A percentile compares a stretch with the other conserved stretches of the same genome.
phyloP scores from a whole-genome alignment of 2,113 vertebrate genomes.

The Mus spicilegus region DNA sequence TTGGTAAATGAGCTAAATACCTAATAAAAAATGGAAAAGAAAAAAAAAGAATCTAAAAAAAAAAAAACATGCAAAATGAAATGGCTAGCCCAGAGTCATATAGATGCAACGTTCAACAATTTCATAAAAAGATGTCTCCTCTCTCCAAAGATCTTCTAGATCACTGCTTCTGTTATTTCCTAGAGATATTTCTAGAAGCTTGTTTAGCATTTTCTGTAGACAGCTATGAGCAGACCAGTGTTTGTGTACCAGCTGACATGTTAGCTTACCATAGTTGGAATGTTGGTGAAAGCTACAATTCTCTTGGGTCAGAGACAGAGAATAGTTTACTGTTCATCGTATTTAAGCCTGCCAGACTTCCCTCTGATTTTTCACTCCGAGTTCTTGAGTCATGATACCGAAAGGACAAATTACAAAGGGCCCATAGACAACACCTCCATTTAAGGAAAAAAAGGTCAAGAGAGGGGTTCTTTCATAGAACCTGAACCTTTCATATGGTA shows the following conservation, averaged over 20 bases:
- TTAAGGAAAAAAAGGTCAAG: neutral
- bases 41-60: too few relatives aligned
- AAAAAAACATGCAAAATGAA: too few relatives aligned
- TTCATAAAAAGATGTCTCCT: neutral
- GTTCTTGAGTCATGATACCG: neutral
- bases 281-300: neutral
- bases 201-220: constrained; percentile 17
- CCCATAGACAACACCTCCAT: neutral
- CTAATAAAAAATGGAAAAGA: too few relatives aligned
- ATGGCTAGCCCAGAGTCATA: too few relatives aligned
- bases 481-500: neutral
- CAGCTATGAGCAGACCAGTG: neutral
- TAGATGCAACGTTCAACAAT: neutral
- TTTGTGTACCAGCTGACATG: constrained; percentile 1
- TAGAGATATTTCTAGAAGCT: neutral
- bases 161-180: constrained; percentile 20
- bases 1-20: too few relatives aligned
- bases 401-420: neutral
- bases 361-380: neutral
- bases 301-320: neutral
- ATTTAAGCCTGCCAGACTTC: neutral
- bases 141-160: neutral
- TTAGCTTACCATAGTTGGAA: neutral
- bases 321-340: neutral
- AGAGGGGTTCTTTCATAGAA: neutral